phyloP scores from a whole-genome alignment of 37 sponge, comb jelly and placozoan species.

The Mnemiopsis leidyi region DNA sequence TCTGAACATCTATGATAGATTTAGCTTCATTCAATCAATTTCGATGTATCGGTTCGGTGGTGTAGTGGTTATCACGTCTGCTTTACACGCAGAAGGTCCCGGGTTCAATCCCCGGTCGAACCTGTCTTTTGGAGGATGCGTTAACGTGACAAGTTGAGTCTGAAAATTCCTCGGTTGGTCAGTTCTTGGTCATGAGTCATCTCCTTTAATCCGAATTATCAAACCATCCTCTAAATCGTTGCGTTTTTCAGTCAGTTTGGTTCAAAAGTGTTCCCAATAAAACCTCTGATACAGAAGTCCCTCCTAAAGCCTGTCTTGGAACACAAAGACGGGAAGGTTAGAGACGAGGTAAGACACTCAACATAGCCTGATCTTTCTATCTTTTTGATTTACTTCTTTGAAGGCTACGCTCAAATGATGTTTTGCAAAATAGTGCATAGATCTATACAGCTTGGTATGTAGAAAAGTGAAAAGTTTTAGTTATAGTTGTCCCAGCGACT shows the following conservation, averaged over 20 bases:
- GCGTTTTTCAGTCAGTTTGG: constrained; percentile 79
- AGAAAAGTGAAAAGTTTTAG: too few species aligned
- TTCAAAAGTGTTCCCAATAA: constrained; percentile 79
- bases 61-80: constrained; percentile 63
- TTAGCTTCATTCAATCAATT: background rate
- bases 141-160: too few species aligned
- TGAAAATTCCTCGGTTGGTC: too few species aligned
- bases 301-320: constrained; percentile 75
- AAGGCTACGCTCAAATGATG: too few species aligned
- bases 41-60: constrained; percentile 31
- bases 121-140: background rate
- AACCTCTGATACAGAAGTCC: constrained; percentile 73
- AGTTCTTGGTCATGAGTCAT: too few species aligned
- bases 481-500: too few species aligned
- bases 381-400: too few species aligned
- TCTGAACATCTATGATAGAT: background rate
- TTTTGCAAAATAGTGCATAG: too few species aligned
- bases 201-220: too few species aligned
- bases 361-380: too few species aligned
- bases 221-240: too few species aligned
- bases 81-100: constrained; percentile 65
- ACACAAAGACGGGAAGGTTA: constrained; percentile 87
- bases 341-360: constrained; percentile 85
- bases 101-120: constrained; percentile 65
- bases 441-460: too few species aligned